Evolutionary conservation across 2,888 invertebrate species (phyloP).

Genomic region (Aspidapion aeneum): DNA sequence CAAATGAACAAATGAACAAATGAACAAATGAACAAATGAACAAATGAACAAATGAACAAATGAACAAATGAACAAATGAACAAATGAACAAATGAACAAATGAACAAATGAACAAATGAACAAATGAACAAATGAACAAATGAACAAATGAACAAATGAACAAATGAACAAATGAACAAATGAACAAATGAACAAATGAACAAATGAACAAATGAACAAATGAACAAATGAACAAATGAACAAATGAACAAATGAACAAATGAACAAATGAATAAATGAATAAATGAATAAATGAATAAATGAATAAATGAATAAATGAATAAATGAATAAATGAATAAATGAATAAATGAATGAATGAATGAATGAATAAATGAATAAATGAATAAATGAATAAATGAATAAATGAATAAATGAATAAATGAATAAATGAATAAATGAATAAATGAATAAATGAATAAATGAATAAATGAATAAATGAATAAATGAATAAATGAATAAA

Average conservation of each 20-base stretch:
- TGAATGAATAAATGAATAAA: constrained; percentile 2
- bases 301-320: constrained; percentile 2
- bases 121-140: not conserved
- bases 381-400: not conserved
- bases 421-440: no score
- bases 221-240: not conserved
- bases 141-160: not conserved
- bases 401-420: constrained; percentile 1
- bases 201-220: not conserved
- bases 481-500: constrained; percentile 1
- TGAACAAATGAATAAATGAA: constrained; percentile 1
- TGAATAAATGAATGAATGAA: constrained; percentile 1
- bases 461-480: not conserved
- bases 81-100: not conserved
- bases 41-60: not conserved
- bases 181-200: not conserved
- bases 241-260: not conserved
- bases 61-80: not conserved
- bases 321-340: constrained; percentile 1
- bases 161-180: not conserved
- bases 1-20: not conserved
- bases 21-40: not conserved
- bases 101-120: not conserved
- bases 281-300: constrained; percentile 3
- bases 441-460: no score